Base-by-base conservation (phyloP, 2,113 vertebrate species). In the Antigone vipio region DNA sequence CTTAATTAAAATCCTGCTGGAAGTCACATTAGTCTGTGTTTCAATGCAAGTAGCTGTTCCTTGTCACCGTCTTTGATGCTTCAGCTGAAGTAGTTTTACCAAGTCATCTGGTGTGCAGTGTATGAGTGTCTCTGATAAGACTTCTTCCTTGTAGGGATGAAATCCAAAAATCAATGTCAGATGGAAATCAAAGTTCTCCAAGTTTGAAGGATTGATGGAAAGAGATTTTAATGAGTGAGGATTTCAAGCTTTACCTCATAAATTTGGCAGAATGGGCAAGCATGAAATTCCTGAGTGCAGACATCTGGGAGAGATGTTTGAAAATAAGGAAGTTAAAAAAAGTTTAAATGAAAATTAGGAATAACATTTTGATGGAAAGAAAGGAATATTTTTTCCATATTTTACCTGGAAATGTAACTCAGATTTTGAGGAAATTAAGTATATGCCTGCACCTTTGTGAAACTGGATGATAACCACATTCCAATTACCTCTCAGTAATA, bases 161-260 rank as follows among this genome's bases (percentile, higher is more conserved):
- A 98, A 97, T 97, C 89, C 66, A 27, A 95, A 97, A 97, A 97
- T 97, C 95, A 93, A 82, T 96, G 92, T 97, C 95, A 98, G 93
- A 97, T 96, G 81, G 68, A 97, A 98, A 97, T 98, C 95, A 96
- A 95, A 95, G 68, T 89, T 97, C 84, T 93, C 59, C 66, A 90
- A 88, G 56, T 97, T 94, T 97, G 86, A 88, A 58, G 76, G 85
- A 97, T 58, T 98, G 96, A 92, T 97, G 69, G 78, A 94, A 93
- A 79, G 58, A 77, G 75, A 94, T 97, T 93, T 96, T 97, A 98
- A 96, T 96, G 92, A 94, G 68, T 80, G 64, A 2, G 38, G 90
- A 96, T 97, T 97, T 97, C 89, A 96, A 91, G 82, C 34, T 68
- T 95, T 97, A 88, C 77, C 64, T 84, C 68, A 72, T 92, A 97